phyloP scores from a whole-genome alignment of 2,113 vertebrate genomes.

The Emberiza fucata region DNA sequence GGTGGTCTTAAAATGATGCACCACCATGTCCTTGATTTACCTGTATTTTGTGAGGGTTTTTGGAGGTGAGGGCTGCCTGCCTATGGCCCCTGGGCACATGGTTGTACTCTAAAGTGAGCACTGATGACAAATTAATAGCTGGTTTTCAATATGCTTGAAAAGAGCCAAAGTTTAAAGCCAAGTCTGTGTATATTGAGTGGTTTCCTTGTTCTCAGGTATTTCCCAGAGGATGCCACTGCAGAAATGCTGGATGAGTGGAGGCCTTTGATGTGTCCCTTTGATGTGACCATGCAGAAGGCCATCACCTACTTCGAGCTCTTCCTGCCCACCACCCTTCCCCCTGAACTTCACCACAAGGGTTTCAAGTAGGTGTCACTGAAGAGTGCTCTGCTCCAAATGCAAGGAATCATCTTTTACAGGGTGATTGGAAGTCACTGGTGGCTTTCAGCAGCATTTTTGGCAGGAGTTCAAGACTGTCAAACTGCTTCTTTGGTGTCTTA shows the following conservation, averaged over 20 bases:
- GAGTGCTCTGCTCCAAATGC: not conserved
- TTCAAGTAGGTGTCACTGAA: conserved; percentile 83
- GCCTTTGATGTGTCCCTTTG: conserved; percentile 95
- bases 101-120: not conserved
- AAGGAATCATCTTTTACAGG: not conserved
- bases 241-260: conserved; percentile 98
- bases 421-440: not conserved
- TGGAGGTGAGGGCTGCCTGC: not conserved
- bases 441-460: not conserved
- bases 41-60: not conserved
- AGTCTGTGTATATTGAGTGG: not conserved
- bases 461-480: not conserved
- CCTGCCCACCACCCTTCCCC: conserved; percentile 93
- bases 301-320: conserved; percentile 97
- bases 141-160: not conserved
- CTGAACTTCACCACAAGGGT: conserved; percentile 90
- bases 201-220: conserved; percentile 80
- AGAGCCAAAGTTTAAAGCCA: not conserved
- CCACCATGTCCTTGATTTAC: not conserved
- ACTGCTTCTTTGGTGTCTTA: not conserved
- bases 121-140: not conserved
- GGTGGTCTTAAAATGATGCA: not conserved
- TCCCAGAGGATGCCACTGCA: conserved; percentile 85
- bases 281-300: conserved; percentile 98
- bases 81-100: accelerated